A percentile compares a stretch with the other conserved stretches of the same genome.
Evolutionary conservation across 2,797 vertebrate genomes (phyloP).

Genomic region (Margarornis squamiger): DNA sequence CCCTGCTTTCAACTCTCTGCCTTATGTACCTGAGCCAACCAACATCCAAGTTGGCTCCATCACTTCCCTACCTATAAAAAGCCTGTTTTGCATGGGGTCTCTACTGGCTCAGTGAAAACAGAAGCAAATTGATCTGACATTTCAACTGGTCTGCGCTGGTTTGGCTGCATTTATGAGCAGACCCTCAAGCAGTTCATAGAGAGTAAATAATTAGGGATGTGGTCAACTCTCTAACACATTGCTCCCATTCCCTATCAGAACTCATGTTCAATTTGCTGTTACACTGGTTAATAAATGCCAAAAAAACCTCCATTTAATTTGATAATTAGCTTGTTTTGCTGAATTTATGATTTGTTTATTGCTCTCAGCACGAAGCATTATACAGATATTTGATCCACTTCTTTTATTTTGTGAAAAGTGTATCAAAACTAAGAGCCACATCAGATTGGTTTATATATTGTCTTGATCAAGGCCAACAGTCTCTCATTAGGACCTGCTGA

Average conservation of each 20-base stretch:
- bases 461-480: background rate
- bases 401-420: background rate
- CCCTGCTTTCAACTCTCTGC: background rate
- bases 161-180: background rate
- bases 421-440: background rate
- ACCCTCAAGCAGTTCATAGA: background rate
- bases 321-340: background rate
- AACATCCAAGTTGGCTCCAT: background rate
- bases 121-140: conserved; percentile 28
- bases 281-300: background rate
- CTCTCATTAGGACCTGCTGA: background rate
- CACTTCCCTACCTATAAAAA: background rate
- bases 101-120: background rate
- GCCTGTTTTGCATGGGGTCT: accelerated
- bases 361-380: background rate
- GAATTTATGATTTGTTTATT: background rate
- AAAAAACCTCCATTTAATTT: background rate
- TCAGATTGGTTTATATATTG: background rate
- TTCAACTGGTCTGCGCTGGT: conserved; percentile 8
- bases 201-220: background rate
- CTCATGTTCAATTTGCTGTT: background rate
- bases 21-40: accelerated
- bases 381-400: background rate
- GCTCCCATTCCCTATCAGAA: background rate
- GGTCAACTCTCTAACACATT: accelerated